A percentile compares a stretch with the other conserved stretches of the same genome.
phyloP scores from a whole-genome alignment of 2,888 invertebrate genomes.

The Apodemia duryi region DNA sequence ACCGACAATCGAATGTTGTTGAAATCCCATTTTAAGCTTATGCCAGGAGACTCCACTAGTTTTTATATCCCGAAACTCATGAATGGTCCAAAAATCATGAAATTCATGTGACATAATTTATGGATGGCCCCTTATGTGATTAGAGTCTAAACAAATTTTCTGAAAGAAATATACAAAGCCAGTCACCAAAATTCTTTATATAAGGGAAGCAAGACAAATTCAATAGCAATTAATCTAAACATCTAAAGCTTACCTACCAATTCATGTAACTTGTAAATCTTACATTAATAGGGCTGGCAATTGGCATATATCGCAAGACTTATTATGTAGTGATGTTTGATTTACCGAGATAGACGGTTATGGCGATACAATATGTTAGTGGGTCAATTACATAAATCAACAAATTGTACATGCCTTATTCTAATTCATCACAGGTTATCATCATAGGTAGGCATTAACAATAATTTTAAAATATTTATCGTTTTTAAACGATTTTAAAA shows the following conservation, averaged over 20 bases:
- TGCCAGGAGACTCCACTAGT: too few relatives aligned
- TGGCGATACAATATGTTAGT: slow-evolving; percentile 8
- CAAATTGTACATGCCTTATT: background rate
- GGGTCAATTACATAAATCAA: slow-evolving; percentile 6
- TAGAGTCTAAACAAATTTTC: too few relatives aligned
- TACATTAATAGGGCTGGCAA: background rate
- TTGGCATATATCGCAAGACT: slow-evolving; percentile 6
- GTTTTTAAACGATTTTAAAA: too few relatives aligned
- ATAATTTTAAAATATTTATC: background rate
- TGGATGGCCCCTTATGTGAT: too few relatives aligned
- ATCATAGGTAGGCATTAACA: slow-evolving; percentile 20
- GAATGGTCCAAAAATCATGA: too few relatives aligned
- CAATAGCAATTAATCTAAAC: slow-evolving; percentile 3
- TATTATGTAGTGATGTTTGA: slow-evolving; percentile 10
- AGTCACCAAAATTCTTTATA: background rate
- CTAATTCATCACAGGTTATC: slow-evolving; percentile 26
- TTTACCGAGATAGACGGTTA: slow-evolving; percentile 9
- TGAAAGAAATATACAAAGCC: background rate
- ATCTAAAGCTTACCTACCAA: background rate
- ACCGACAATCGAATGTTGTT: too few relatives aligned
- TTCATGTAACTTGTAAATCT: slow-evolving; percentile 1
- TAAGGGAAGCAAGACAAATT: background rate
- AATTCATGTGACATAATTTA: too few relatives aligned
- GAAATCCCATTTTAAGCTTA: too few relatives aligned
- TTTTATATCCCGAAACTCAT: too few relatives aligned